Conservation (phyloP, 2,888 invertebrate genomes). For the Hirtodrosophila alboralis region DNA sequence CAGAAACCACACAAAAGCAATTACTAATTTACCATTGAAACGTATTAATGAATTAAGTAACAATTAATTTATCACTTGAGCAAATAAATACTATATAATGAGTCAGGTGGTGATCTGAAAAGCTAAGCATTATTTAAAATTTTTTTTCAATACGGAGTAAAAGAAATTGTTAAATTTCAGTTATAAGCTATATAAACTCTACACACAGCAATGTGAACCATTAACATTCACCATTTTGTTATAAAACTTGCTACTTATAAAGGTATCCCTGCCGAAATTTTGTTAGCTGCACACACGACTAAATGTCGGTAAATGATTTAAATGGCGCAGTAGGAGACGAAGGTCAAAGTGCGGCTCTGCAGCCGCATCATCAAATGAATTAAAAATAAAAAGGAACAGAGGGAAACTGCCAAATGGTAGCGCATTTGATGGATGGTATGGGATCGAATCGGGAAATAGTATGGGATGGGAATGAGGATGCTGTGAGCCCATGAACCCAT, state of each 20-base stretch:
- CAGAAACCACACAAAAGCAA: no score
- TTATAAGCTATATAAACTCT: no score
- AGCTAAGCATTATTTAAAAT: no score
- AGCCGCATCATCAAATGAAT: constrained; percentile 27
- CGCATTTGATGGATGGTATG: constrained; percentile 50
- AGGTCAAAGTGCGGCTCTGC: constrained; percentile 53
- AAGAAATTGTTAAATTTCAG: no score
- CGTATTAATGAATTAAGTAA: no score
- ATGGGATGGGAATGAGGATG: constrained; percentile 25
- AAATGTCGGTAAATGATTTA: constrained; percentile 54
- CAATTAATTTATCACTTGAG: no score
- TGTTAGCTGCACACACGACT: constrained; percentile 27
- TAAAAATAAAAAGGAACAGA: constrained; percentile 25
- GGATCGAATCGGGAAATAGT: constrained; percentile 15
- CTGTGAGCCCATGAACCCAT: no score
- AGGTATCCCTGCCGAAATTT: neutral
- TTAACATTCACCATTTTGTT: constrained; percentile 6
- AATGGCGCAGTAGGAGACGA: constrained; percentile 68
- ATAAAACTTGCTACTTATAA: constrained; percentile 5
- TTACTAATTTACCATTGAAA: no score
- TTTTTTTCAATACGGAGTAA: no score
- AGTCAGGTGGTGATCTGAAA: no score
- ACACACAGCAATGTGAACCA: neutral
- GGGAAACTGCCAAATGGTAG: constrained; percentile 62
- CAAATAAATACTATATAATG: no score